A percentile compares a stretch with the other conserved stretches of the same genome.
These are phyloP conservation scores for Aurelia sp. DNA, from an alignment of 30 jellyfish, hydroid and myxozoan genomes.

Conservation along the genomic window DNA sequence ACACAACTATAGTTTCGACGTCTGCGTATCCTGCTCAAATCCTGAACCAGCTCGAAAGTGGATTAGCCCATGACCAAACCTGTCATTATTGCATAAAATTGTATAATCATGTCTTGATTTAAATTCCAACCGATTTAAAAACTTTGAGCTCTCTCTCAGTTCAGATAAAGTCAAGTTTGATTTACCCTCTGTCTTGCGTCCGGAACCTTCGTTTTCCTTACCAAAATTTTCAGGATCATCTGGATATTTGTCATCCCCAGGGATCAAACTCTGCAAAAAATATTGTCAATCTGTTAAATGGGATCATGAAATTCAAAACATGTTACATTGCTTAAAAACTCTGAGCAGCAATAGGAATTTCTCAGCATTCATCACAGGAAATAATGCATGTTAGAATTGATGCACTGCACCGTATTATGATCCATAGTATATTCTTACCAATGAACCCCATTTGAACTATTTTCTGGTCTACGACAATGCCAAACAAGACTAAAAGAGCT, in stretches of 20 bases:
- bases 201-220: not conserved
- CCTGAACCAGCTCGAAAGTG: not conserved
- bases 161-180: not conserved
- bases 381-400: too few species aligned
- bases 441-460: too few species aligned
- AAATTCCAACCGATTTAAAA: constrained; percentile 16
- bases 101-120: not conserved
- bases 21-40: not conserved
- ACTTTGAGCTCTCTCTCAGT: not conserved
- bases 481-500: too few species aligned
- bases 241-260: constrained; percentile 47
- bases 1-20: constrained; percentile 5
- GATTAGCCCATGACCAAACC: constrained; percentile 14
- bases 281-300: not conserved
- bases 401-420: too few species aligned
- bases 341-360: too few species aligned
- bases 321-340: too few species aligned
- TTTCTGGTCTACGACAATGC: too few species aligned
- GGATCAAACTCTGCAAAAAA: constrained; percentile 27
- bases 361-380: too few species aligned
- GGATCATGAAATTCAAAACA: too few species aligned
- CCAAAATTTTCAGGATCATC: constrained; percentile 1
- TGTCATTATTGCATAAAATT: constrained; percentile 11
- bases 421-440: too few species aligned
- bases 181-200: not conserved